Base-by-base conservation (phyloP, 2,888 invertebrate genomes). In the Eupeodes latifasciatus region DNA sequence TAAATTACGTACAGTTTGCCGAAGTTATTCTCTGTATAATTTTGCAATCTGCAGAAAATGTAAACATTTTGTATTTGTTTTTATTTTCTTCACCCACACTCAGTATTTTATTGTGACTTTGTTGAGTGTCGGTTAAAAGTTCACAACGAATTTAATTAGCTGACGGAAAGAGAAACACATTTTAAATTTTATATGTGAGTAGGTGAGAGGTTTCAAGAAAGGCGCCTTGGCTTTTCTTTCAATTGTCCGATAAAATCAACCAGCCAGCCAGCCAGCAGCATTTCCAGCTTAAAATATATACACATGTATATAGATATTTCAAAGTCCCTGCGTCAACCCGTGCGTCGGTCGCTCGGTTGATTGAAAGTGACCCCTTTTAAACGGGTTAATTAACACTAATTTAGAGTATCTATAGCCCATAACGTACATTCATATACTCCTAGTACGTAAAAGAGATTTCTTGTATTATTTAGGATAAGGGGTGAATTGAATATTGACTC, bases 371-470 rank as follows among this genome's bases (percentile, higher is more conserved):
- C 93, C 93, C 92, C 92, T 92, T 71, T 93, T 92, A 93, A 93
- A 93, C 92, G 92, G 92, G 92, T 93, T 93, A 93, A 93, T 93
- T 93, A 93, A 93, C 93, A 92, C 92, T 93, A 93, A 93, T 93
- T 93, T 92, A 89, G 89, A 86, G 89, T 88, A 89, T 90, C 47
- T 27, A 66, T 66, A 90, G 90, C 90, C 89, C 90, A 89, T 90
- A 88, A 14, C 34, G 36, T 59, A 36, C 5, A 44, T 9, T 11
- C 47, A 11, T 47, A 47, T 11, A 47, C 10, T 47, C 12, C 27
- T 27, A 27, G 12, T 67, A 51, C 11, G 19, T 55, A n/a, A 11
- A 57, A 89, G 89, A 74, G 53, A 59, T 66, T 84, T 40, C 53
- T 57, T 67, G 34, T 74, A 61, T 67, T 14, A 69, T 76, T 19